phyloP scores from a whole-genome alignment of 2,888 invertebrate species.

The Spicauda simplicius region DNA sequence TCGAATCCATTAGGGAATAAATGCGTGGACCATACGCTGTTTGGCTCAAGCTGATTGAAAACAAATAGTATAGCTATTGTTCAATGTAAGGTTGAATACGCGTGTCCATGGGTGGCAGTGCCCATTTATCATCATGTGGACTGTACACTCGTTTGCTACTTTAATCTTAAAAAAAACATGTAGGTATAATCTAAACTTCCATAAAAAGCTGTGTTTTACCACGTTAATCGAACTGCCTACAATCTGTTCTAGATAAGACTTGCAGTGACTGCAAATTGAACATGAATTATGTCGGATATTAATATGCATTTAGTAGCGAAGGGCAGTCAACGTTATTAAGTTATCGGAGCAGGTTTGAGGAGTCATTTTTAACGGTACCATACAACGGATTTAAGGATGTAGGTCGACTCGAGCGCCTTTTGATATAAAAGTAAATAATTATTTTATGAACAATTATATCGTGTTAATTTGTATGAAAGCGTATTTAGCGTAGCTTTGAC shows the following conservation, averaged over 20 bases:
- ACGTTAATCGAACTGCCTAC: not conserved
- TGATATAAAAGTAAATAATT: not conserved
- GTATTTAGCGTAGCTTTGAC: not conserved
- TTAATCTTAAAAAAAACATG: too few species aligned
- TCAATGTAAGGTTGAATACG: too few species aligned
- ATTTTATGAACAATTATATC: not conserved
- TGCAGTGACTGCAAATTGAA: not conserved
- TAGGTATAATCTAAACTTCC: too few species aligned
- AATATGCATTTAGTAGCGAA: constrained; percentile 21
- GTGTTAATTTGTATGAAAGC: not conserved
- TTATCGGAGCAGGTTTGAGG: constrained; percentile 26
- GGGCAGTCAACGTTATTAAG: constrained; percentile 21
- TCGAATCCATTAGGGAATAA: too few species aligned
- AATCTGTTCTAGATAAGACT: not conserved
- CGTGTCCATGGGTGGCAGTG: too few species aligned
- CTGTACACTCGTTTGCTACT: too few species aligned
- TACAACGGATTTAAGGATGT: constrained; percentile 24
- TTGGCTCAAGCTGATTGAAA: too few species aligned
- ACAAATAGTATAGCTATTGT: too few species aligned
- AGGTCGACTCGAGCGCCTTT: not conserved
- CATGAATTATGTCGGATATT: constrained; percentile 19
- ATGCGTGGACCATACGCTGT: too few species aligned
- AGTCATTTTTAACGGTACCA: constrained; percentile 28
- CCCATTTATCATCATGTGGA: too few species aligned
- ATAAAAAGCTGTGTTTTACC: too few species aligned